Percentiles rank a stretch among this genome's conserved stretches.
Evolutionary conservation across 2,113 vertebrate species (phyloP).

Genomic region (Zosterops japonicus): DNA sequence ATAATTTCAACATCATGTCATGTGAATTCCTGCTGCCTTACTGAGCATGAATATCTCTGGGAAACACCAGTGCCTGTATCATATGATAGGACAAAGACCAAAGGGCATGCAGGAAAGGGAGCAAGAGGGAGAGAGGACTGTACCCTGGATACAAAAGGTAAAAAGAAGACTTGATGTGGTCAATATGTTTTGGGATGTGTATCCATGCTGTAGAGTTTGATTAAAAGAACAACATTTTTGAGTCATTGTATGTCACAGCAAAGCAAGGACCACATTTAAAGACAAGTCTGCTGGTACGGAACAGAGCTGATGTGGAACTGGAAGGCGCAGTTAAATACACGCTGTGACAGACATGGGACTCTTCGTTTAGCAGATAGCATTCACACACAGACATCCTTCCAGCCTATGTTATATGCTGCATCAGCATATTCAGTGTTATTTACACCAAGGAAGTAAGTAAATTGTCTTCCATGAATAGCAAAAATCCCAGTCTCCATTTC

Average conservation of each 20-base stretch:
- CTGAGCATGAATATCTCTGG: not conserved
- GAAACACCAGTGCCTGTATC: not conserved
- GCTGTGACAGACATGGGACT: not conserved
- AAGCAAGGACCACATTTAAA: not conserved
- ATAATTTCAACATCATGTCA: not conserved
- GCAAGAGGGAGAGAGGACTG: not conserved
- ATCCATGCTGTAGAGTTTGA: not conserved
- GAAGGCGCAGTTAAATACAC: not conserved
- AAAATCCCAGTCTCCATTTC: not conserved
- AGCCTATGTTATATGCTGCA: not conserved
- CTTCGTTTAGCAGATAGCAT: not conserved
- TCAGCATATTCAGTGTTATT: not conserved
- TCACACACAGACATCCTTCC: not conserved
- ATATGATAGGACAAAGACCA: not conserved
- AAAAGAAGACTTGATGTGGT: not conserved
- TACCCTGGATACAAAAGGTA: not conserved
- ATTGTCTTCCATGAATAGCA: not conserved
- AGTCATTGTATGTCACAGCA: not conserved
- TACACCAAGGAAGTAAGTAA: not conserved
- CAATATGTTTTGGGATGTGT: not conserved
- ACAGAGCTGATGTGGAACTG: not conserved
- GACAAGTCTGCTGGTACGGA: not conserved
- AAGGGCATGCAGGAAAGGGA: not conserved
- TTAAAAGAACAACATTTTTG: not conserved
- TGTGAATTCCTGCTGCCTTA: not conserved